These are phyloP conservation scores for Ophonus ardosiacus DNA, from an alignment of 2,888 invertebrate genomes.

Conservation along the genomic window DNA sequence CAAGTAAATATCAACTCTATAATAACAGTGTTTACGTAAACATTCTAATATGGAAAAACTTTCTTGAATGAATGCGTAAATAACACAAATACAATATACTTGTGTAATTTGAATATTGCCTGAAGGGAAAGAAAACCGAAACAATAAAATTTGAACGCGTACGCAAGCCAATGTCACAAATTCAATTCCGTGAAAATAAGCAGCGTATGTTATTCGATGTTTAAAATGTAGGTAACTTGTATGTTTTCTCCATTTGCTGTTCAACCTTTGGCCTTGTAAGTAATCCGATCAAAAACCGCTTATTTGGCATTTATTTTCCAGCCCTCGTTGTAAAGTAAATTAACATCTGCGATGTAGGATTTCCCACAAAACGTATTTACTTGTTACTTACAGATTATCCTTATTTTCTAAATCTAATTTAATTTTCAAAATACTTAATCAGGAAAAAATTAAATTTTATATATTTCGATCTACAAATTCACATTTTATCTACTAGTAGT, in stretches of 20 bases:
- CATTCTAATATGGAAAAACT: neutral
- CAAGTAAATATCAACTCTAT: slow-evolving; percentile 17
- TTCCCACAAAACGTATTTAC: slow-evolving; percentile 27
- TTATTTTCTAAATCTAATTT: neutral
- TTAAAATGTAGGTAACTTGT: slow-evolving; percentile 54
- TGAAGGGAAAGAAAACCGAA: neutral
- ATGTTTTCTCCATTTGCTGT: slow-evolving; percentile 45
- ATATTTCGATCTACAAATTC: neutral
- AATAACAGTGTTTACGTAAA: neutral
- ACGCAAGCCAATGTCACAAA: neutral
- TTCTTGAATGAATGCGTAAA: neutral
- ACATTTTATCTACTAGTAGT: too few relatives aligned
- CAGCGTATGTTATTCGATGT: slow-evolving; percentile 32
- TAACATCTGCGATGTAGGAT: slow-evolving; percentile 50
- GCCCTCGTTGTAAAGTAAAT: slow-evolving; percentile 41
- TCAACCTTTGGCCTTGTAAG: slow-evolving; percentile 36
- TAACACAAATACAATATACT: neutral
- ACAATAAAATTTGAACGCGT: slow-evolving; percentile 9
- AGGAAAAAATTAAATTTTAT: neutral
- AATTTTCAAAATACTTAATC: neutral
- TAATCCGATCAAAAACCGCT: slow-evolving; percentile 62
- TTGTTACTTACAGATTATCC: neutral
- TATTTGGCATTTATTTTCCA: slow-evolving; percentile 59
- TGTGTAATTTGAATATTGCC: neutral
- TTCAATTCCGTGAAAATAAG: slow-evolving; percentile 23